A percentile compares a stretch with the other conserved stretches of the same genome.
Evolutionary conservation across 2,113 vertebrate species (phyloP).

Genomic region (Monarcha castaneiventris): DNA sequence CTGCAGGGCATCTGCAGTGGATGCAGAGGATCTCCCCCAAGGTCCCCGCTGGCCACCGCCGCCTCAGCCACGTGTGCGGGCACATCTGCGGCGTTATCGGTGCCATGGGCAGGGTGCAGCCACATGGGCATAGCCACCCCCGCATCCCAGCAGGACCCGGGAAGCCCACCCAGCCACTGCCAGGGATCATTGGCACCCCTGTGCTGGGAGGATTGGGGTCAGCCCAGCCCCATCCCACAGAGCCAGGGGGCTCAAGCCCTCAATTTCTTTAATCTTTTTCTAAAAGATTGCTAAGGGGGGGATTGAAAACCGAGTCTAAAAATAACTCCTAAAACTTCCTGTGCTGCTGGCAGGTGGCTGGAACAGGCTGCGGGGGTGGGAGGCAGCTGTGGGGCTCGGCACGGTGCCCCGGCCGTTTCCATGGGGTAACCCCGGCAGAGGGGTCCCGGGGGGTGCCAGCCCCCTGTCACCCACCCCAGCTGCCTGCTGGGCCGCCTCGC

Average conservation of each 20-base stretch:
- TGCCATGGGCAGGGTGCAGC: background rate
- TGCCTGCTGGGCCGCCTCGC: background rate
- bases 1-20: background rate
- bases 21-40: background rate
- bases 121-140: background rate
- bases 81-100: background rate
- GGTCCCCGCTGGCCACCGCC: accelerated
- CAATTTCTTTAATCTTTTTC: background rate
- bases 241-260: background rate
- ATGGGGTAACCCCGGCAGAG: background rate
- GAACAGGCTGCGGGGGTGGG: background rate
- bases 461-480: background rate
- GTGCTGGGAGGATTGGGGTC: accelerated
- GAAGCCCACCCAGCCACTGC: background rate
- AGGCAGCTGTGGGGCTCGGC: conserved; percentile 1
- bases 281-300: background rate
- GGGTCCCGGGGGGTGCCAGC: background rate
- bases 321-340: conserved; percentile 61
- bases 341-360: conserved; percentile 49
- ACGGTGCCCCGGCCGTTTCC: accelerated
- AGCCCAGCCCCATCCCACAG: background rate
- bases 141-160: accelerated
- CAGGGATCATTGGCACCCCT: background rate
- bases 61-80: background rate
- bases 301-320: background rate